Conservation (phyloP, 2,888 invertebrate species). For the Cerceris rybyensis region DNA sequence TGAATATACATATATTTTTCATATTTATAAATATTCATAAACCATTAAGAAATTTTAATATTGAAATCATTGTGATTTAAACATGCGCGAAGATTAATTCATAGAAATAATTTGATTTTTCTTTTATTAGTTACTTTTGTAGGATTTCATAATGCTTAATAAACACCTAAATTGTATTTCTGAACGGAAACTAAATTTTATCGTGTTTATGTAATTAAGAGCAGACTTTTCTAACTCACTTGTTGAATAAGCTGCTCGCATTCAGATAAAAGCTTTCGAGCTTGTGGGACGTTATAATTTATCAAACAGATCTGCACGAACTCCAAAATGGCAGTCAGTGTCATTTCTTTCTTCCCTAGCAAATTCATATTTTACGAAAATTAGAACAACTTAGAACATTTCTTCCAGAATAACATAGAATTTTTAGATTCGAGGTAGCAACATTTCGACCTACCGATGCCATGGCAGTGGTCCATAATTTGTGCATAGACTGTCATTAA, state of each 20-base stretch:
- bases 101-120: not conserved
- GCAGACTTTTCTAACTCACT: slow-evolving; percentile 52
- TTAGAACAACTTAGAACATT: not conserved
- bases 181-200: not conserved
- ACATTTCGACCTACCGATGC: slow-evolving; percentile 82
- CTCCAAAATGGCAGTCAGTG: slow-evolving; percentile 84
- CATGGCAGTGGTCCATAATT: slow-evolving; percentile 85
- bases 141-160: too few species aligned
- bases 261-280: slow-evolving; percentile 83
- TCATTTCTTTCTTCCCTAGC: slow-evolving; percentile 82
- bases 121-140: too few species aligned
- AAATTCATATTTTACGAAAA: not conserved
- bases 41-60: too few species aligned
- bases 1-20: not conserved
- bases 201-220: not conserved
- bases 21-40: not conserved
- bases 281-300: slow-evolving; percentile 84
- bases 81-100: too few species aligned
- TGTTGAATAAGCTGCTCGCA: slow-evolving; percentile 78
- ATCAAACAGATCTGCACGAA: slow-evolving; percentile 84
- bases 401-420: not conserved
- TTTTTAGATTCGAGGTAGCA: not conserved
- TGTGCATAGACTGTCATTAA: slow-evolving; percentile 84
- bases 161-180: not conserved
- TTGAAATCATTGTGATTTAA: too few species aligned